Evolutionary conservation across 2,888 invertebrate species (phyloP).

Genomic region (Nyleta sp.): DNA sequence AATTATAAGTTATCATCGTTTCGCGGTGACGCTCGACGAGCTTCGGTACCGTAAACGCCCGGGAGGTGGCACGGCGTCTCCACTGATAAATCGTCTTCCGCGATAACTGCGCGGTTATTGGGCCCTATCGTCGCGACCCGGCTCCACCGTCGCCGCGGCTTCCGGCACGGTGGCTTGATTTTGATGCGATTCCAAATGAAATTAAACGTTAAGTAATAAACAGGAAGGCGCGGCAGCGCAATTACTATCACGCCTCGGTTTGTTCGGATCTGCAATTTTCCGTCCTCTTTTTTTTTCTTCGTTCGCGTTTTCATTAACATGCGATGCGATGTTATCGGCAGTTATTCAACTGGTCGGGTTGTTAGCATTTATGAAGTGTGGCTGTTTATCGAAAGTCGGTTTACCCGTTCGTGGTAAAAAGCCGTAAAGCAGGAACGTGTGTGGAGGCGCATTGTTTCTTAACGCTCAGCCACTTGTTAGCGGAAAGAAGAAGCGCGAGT

Average conservation of each 20-base stretch:
- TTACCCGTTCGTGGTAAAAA: slow-evolving; percentile 36
- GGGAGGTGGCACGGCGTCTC: slow-evolving; percentile 24
- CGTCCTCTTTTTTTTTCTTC: slow-evolving; percentile 30
- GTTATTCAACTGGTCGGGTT: slow-evolving; percentile 57
- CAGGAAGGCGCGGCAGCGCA: slow-evolving; percentile 42
- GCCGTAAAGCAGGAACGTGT: background rate
- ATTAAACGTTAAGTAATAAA: slow-evolving; percentile 40
- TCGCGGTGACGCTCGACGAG: slow-evolving; percentile 42
- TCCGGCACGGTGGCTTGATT: slow-evolving; percentile 41
- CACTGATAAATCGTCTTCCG: slow-evolving; percentile 61
- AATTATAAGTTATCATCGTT: slow-evolving; percentile 58
- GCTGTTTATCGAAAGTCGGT: slow-evolving; percentile 43
- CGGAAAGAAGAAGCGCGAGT: no score
- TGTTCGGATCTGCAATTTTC: slow-evolving; percentile 31
- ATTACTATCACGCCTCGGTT: slow-evolving; percentile 48
- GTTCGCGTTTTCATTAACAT: slow-evolving; percentile 41
- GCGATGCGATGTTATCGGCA: slow-evolving; percentile 50
- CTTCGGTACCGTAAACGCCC: slow-evolving; percentile 53
- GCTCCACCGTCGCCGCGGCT: slow-evolving; percentile 38
- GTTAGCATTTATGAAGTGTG: slow-evolving; percentile 55
- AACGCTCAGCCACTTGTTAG: no score
- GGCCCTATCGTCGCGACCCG: slow-evolving; percentile 20
- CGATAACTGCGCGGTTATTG: slow-evolving; percentile 55
- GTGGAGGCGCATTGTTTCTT: no score
- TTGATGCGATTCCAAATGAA: slow-evolving; percentile 4